Evolutionary conservation across 2,797 vertebrate genomes (phyloP).

Genomic region (Thripadectes ignobilis): DNA sequence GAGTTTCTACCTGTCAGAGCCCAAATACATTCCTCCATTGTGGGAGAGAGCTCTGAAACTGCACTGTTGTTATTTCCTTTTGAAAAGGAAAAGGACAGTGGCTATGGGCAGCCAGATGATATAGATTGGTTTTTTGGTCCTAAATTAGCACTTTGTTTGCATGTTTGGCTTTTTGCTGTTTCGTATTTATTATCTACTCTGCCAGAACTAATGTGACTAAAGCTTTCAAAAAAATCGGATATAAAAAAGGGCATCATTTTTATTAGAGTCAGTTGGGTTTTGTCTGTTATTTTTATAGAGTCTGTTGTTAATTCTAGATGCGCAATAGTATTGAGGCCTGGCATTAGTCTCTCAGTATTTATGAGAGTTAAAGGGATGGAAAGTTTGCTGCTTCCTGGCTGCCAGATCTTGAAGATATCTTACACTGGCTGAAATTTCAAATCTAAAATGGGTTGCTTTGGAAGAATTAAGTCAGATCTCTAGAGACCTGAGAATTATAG

Average conservation of each 20-base stretch:
- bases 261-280: neutral
- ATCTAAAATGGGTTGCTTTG: neutral
- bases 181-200: neutral
- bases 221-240: neutral
- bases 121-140: neutral
- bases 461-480: neutral
- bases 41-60: neutral
- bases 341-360: neutral
- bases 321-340: neutral
- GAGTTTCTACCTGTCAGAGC: neutral
- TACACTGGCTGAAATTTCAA: neutral
- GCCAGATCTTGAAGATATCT: neutral
- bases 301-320: neutral
- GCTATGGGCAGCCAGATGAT: neutral
- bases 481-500: accelerated
- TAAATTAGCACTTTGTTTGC: neutral
- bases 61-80: neutral
- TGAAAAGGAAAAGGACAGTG: neutral
- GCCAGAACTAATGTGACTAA: neutral
- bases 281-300: neutral
- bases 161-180: neutral
- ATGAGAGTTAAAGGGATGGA: neutral
- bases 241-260: neutral
- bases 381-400: neutral
- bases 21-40: neutral